Evolutionary conservation across 2,797 vertebrate genomes (phyloP), one percentile per base, ranked within the genome.

Genomic region (Vipera latastei): DNA sequence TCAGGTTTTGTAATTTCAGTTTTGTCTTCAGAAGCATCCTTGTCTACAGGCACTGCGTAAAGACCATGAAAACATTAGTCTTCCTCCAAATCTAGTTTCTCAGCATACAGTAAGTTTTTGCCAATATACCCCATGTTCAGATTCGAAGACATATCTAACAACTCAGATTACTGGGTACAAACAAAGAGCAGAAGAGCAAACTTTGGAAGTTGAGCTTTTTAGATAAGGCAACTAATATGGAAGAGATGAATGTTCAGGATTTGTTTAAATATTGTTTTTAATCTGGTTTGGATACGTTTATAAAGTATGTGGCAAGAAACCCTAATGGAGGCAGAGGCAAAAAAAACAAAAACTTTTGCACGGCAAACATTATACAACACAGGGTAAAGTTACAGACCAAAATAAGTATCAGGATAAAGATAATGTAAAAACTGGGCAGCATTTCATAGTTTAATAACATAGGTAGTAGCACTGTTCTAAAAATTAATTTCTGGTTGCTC

Each of bases 1-100:
- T 99, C 99, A 38, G 95, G 97, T 96, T 98, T 98, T 97, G 97
- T 95, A 57, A 95, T 93, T 96, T 99, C 96, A 73, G 94, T 93
- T 2, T 96, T 65, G 22, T 99, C 98, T 94, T 99, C 99, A 63
- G 96, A 95, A 92, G 95, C 78, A 0, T 96, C 94, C 94, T 98
- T 99, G 93, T 99, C 99, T 89, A 97, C 96, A 93, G 96, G 48
- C 94, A 92, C 97, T 97, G 96, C 32, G 83, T 89, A 55, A 93
- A 96, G 96, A 95, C 94, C 92, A 97, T 91, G 95, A 53, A 93
- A 96, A 73, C 51, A 94, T 61, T 7, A 92, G 88, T 92, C 20
- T 92, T 91, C 20, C 94, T 90, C 92, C 7, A 89, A 57, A 88
- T 65, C 73, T 92, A 53, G 4, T 44, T 73, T 57, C 60, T 73